Conservation (phyloP, 2,888 invertebrate genomes). For the Shargacucullia verbasci region DNA sequence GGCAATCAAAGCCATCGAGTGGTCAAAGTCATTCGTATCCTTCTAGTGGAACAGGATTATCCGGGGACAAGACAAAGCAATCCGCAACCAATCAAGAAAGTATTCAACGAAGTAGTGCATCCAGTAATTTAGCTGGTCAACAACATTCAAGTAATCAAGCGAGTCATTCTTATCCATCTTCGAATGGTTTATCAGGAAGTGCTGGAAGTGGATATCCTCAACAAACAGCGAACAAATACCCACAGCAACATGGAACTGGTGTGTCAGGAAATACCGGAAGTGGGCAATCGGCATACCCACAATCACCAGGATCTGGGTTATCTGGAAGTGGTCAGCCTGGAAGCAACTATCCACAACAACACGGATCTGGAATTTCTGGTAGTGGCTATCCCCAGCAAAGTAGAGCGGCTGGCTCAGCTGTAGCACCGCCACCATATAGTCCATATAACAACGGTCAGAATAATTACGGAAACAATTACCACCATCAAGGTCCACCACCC, state of each 20-base stretch:
- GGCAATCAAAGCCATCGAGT: constrained; percentile 68
- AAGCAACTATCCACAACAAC: constrained; percentile 57
- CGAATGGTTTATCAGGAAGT: constrained; percentile 77
- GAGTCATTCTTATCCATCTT: constrained; percentile 76
- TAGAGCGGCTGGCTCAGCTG: constrained; percentile 62
- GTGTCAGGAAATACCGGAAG: constrained; percentile 34
- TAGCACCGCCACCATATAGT: constrained; percentile 70
- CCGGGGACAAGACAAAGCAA: constrained; percentile 74
- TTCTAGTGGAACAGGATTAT: constrained; percentile 77
- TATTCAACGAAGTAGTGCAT: constrained; percentile 74
- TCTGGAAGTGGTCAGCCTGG: constrained; percentile 52
- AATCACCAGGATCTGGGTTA: constrained; percentile 53
- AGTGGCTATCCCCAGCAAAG: constrained; percentile 48
- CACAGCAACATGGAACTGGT: constrained; percentile 15
- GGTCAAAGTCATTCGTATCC: constrained; percentile 78
- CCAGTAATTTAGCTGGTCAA: constrained; percentile 66
- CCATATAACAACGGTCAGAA: constrained; percentile 48
- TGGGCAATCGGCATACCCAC: constrained; percentile 60
- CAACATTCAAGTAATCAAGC: constrained; percentile 64
- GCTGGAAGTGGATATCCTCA: constrained; percentile 63
- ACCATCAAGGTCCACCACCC: constrained; percentile 77
- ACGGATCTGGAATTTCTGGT: constrained; percentile 62
- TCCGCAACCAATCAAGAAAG: constrained; percentile 73
- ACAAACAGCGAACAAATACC: constrained; percentile 29
- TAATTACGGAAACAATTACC: constrained; percentile 70